These are phyloP conservation scores for Neotoxoptera formosana DNA, from an alignment of 1,140 invertebrate genomes.

Conservation along the genomic window DNA sequence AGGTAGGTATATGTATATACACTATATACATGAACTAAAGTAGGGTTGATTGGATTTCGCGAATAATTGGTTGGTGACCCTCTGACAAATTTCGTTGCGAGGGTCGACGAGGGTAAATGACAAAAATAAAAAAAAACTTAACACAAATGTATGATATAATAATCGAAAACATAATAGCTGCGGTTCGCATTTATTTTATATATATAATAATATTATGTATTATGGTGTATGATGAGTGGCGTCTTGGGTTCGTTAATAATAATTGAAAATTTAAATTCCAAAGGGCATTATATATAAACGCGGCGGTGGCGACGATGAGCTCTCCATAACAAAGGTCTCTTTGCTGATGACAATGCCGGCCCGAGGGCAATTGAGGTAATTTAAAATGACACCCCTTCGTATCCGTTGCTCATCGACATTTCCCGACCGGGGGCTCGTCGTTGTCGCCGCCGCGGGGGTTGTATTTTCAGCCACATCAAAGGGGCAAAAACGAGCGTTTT, in stretches of 20 bases:
- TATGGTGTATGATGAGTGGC: background rate
- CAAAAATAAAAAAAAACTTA: background rate
- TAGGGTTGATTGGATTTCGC: background rate
- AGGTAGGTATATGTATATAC: too few relatives aligned
- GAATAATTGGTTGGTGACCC: slow-evolving; percentile 10
- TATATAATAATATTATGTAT: background rate
- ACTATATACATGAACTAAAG: background rate
- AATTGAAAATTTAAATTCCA: slow-evolving; percentile 51
- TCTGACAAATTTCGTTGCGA: slow-evolving; percentile 23
- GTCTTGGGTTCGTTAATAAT: slow-evolving; percentile 41
- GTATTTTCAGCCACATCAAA: slow-evolving; percentile 51
- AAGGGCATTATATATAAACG: slow-evolving; percentile 8
- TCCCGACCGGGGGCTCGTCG: background rate
- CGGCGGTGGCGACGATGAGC: background rate
- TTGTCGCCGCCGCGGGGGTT: slow-evolving; percentile 12
- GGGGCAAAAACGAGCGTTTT: slow-evolving; percentile 7
- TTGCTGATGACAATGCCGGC: slow-evolving; percentile 52
- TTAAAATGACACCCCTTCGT: slow-evolving; percentile 54
- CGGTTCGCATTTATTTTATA: background rate
- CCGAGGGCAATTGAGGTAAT: slow-evolving; percentile 29
- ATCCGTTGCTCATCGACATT: slow-evolving; percentile 24
- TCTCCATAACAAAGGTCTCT: slow-evolving; percentile 25
- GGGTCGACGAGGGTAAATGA: background rate
- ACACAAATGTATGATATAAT: background rate
- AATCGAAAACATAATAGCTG: background rate